Evolutionary conservation across 2,888 invertebrate genomes (phyloP), one percentile per base, ranked within the genome.

Genomic region (Eupelmus urozonus): DNA sequence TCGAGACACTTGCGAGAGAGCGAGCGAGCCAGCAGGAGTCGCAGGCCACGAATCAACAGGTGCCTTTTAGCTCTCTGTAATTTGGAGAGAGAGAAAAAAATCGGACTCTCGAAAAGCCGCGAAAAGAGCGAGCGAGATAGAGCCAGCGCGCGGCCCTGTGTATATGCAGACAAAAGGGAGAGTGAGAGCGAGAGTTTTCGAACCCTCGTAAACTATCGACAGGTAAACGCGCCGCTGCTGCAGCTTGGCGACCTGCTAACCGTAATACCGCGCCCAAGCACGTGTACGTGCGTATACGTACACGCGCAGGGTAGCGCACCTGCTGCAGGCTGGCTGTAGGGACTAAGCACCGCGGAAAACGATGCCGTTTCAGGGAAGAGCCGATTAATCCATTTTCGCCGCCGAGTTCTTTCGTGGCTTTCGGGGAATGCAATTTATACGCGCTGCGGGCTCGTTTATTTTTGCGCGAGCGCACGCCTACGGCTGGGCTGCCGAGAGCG

Each of bases 311-410:
- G 5, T 5, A 1, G 16, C 20, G 27, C 70, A 70, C 71, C 71
- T 71, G 72, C 77, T 45, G 59, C 18, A 11, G 25, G 71, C 34
- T 7, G 29, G 40, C 42, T 13, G 67, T 23, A 1, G 25, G 16
- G 29, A 5, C 45, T 45, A 65, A 73, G 59, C 40, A 55, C 72
- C 72, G 72, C 66, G 76, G 67, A 67, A 76, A 79, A 76, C 69
- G 76, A 73, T 27, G 34, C 60, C 45, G 20, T 29, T 62, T 55
- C 42, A 45, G 65, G 27, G 59, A 53, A 67, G 73, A 65, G 66
- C 57, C 69, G 79, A 76, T 79, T 79, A 79, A 79, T 79, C 69
- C 73, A 76, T 79, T 79, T 76, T 76, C 76, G 70, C 72, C 76
- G 74, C 53, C 42, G 18, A 25, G 20, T 49, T 60, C 66, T 63